Evolutionary conservation across 2,113 vertebrate genomes (phyloP).

Genomic region (Caretta caretta): DNA sequence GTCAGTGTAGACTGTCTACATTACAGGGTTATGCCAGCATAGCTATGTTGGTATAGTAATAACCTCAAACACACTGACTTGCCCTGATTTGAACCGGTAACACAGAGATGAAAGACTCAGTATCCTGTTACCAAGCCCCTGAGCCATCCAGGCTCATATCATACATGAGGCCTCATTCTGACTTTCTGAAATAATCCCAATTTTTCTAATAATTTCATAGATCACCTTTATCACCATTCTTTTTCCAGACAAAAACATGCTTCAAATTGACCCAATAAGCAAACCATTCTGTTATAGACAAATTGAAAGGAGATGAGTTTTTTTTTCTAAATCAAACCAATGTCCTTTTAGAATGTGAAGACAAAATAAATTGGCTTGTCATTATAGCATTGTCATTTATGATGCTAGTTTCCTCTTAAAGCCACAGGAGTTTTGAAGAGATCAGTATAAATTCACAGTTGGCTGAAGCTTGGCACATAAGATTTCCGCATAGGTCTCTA

Average conservation of each 20-base stretch:
- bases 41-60: not conserved
- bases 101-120: not conserved
- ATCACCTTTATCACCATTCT: not conserved
- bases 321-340: not conserved
- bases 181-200: not conserved
- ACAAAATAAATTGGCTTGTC: not conserved
- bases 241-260: not conserved
- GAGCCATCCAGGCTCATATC: not conserved
- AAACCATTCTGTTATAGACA: not conserved
- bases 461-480: not conserved
- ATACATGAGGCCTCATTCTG: not conserved
- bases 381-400: not conserved
- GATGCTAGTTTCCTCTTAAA: constrained; percentile 3
- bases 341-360: not conserved
- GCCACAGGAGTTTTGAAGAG: not conserved
- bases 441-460: not conserved
- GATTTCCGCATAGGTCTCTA: not conserved
- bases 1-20: not conserved
- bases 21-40: not conserved
- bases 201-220: not conserved
- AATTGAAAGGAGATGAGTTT: not conserved
- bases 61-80: not conserved
- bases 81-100: not conserved
- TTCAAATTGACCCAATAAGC: not conserved
- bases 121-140: not conserved